Conservation (phyloP, 2,113 vertebrate genomes). For the Phylloscopus trochilus region DNA sequence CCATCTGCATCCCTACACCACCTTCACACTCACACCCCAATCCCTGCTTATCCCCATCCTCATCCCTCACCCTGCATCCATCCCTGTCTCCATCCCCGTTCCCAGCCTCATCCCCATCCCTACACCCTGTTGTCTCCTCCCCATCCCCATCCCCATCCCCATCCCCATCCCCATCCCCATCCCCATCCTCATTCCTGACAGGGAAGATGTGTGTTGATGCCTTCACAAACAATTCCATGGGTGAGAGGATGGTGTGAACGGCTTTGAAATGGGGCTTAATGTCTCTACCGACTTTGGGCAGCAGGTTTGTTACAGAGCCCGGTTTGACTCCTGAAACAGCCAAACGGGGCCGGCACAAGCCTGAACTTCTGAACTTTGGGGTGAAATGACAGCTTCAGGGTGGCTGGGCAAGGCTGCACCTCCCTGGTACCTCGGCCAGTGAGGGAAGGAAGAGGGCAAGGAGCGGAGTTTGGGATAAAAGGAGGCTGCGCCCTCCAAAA, state of each 20-base stretch:
- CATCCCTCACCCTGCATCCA: too few relatives aligned
- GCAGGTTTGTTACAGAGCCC: not conserved
- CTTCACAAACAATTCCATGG: not conserved
- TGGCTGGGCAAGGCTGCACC: not conserved
- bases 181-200: too few relatives aligned
- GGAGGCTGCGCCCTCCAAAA: not conserved
- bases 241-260: fast-evolving
- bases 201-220: not conserved
- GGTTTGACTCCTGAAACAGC: not conserved
- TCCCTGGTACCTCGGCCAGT: not conserved
- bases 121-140: not conserved
- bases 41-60: too few relatives aligned
- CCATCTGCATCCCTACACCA: too few relatives aligned
- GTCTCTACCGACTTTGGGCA: too few relatives aligned
- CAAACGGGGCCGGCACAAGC: not conserved
- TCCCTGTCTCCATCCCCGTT: too few relatives aligned
- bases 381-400: not conserved
- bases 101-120: too few relatives aligned
- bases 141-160: too few relatives aligned
- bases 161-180: not conserved
- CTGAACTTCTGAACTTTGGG: not conserved
- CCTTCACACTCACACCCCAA: not conserved
- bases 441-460: not conserved
- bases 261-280: not conserved
- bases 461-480: not conserved